Evolutionary conservation across 1,140 invertebrate species (phyloP).

Genomic region (Orius insidiosus): DNA sequence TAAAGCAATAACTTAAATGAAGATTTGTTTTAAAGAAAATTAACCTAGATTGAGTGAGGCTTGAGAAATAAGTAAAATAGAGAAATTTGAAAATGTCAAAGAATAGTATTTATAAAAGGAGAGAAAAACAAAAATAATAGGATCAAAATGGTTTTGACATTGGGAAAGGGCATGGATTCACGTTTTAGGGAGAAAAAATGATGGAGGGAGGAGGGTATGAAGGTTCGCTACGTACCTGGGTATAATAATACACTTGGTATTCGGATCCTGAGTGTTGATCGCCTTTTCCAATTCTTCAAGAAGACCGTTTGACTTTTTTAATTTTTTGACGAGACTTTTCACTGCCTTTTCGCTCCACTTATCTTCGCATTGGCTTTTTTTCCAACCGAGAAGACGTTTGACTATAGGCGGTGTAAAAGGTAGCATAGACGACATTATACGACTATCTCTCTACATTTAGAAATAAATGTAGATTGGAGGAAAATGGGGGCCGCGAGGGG

Average conservation of each 20-base stretch:
- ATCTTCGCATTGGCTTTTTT: slow-evolving; percentile 76
- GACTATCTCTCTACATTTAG: slow-evolving; percentile 19
- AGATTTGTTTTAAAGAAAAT: too few relatives aligned
- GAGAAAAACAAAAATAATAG: not conserved
- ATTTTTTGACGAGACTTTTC: slow-evolving; percentile 89
- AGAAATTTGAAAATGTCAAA: too few relatives aligned
- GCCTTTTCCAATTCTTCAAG: slow-evolving; percentile 83
- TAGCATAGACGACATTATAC: slow-evolving; percentile 40
- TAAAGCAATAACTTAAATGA: too few relatives aligned
- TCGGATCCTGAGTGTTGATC: slow-evolving; percentile 75
- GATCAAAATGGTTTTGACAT: not conserved
- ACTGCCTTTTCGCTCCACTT: slow-evolving; percentile 97
- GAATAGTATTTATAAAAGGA: too few relatives aligned
- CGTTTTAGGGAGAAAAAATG: too few relatives aligned
- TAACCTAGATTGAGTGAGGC: too few relatives aligned
- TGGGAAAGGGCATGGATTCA: slow-evolving; percentile 10
- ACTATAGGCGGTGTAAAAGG: slow-evolving; percentile 87
- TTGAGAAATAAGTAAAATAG: too few relatives aligned
- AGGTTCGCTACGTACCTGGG: slow-evolving; percentile 50
- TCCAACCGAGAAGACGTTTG: slow-evolving; percentile 84
- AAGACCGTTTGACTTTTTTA: slow-evolving; percentile 81
- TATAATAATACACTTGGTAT: slow-evolving; percentile 90
- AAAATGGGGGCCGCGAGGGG: too few relatives aligned
- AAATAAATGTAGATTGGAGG: slow-evolving; percentile 3
- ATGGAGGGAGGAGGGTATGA: not conserved